Conservation (phyloP, 2,113 vertebrate species). For the Xerus inauris region DNA sequence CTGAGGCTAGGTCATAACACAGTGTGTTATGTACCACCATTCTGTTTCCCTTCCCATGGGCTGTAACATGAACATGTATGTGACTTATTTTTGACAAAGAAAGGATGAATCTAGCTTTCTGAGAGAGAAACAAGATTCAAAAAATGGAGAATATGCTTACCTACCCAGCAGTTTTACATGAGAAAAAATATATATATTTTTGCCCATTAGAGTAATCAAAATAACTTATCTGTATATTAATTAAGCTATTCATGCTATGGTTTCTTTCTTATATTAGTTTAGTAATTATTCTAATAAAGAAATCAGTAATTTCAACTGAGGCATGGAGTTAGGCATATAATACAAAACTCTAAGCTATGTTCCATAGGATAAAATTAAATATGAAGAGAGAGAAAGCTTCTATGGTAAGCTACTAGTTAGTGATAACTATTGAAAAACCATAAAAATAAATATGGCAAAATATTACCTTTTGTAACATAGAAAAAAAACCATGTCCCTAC, state of each 20-base stretch:
- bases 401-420: neutral
- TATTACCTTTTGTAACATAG: neutral
- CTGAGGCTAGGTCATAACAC: rapidly evolving
- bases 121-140: neutral
- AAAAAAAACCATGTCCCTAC: neutral
- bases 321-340: too few relatives aligned
- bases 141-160: neutral
- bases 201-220: neutral
- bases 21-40: too few relatives aligned
- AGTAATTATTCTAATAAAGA: neutral
- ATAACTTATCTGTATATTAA: neutral
- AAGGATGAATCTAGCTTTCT: neutral
- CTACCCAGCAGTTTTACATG: neutral
- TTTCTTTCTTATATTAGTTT: neutral
- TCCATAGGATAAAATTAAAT: neutral
- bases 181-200: neutral
- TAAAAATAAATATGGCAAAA: neutral
- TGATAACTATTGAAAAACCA: neutral
- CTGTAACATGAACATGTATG: neutral
- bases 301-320: neutral
- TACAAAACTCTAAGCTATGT: neutral
- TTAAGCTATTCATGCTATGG: neutral
- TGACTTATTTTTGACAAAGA: neutral
- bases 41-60: neutral
- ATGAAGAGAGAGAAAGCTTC: neutral